Conservation (phyloP, 2,113 vertebrate species). For the Cyprinus carpio region DNA sequence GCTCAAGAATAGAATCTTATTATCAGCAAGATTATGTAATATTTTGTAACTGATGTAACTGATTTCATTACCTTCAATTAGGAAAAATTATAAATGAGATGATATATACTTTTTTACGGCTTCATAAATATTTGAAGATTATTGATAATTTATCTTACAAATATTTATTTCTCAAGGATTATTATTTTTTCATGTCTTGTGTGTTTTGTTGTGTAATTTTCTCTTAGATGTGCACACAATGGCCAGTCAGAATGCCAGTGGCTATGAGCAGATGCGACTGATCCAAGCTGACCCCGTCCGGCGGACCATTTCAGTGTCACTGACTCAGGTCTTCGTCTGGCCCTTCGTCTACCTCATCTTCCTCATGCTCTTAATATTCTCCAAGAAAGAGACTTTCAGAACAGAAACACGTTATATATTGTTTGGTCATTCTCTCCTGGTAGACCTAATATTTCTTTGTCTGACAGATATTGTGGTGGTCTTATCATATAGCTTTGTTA, state of each 20-base stretch:
- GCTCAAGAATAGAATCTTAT: too few relatives aligned
- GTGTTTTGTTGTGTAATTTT: too few relatives aligned
- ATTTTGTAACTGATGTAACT: neutral
- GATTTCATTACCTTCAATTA: neutral
- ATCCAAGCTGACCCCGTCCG: neutral
- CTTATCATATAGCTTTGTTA: constrained; percentile 12
- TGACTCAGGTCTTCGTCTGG: constrained; percentile 53
- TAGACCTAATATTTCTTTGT: constrained; percentile 50
- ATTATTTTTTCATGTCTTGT: neutral
- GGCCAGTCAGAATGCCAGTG: constrained; percentile 9
- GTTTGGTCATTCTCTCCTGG: constrained; percentile 58
- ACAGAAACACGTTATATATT: constrained; percentile 59
- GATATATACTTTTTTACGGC: neutral
- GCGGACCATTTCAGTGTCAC: constrained; percentile 7
- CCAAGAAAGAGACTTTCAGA: constrained; percentile 52
- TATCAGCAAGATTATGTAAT: neutral
- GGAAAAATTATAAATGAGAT: neutral
- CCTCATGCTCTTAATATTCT: constrained; percentile 55
- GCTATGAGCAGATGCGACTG: too few relatives aligned
- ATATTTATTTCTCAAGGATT: neutral
- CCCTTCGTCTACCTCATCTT: constrained; percentile 53
- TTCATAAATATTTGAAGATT: neutral
- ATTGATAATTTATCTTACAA: neutral
- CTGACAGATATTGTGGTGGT: constrained; percentile 49
- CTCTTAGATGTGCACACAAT: too few relatives aligned